Conservation (phyloP, 2,113 vertebrate species). For the Callospermophilus lateralis region DNA sequence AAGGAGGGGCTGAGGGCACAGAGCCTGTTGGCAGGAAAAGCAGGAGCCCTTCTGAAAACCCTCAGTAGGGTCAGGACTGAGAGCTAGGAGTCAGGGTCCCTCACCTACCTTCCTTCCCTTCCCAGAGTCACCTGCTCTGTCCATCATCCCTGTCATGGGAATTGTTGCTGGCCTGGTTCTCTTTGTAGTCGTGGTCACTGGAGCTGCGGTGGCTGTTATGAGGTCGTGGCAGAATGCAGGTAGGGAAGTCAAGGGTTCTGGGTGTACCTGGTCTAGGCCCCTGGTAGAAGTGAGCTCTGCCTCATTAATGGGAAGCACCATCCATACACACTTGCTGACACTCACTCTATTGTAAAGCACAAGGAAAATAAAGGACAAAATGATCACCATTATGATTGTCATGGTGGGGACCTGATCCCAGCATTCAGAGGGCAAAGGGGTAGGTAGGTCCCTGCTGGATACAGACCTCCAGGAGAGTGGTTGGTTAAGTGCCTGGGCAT, state of each 20-base stretch:
- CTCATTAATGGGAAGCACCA: no score
- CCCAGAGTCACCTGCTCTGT: accelerated
- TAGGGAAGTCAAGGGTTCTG: background rate
- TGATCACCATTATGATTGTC: background rate
- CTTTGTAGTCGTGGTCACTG: accelerated
- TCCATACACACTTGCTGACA: background rate
- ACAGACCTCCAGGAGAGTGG: background rate
- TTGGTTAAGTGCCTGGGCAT: background rate
- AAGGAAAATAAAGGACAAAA: no score
- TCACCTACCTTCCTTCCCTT: background rate
- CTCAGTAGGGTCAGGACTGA: background rate
- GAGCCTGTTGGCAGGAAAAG: background rate
- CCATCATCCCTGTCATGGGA: accelerated
- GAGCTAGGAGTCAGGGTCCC: background rate
- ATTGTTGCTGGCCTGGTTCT: accelerated
- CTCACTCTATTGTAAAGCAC: background rate
- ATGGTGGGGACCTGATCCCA: background rate
- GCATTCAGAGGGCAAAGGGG: background rate
- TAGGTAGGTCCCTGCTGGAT: background rate
- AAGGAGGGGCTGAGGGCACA: no score
- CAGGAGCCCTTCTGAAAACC: background rate
- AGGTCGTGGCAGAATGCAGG: background rate
- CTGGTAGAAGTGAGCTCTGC: background rate
- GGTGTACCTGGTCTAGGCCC: background rate
- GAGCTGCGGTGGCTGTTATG: accelerated